Evolutionary conservation across 2,797 vertebrate genomes (phyloP).

Genomic region (Esox masquinongy): DNA sequence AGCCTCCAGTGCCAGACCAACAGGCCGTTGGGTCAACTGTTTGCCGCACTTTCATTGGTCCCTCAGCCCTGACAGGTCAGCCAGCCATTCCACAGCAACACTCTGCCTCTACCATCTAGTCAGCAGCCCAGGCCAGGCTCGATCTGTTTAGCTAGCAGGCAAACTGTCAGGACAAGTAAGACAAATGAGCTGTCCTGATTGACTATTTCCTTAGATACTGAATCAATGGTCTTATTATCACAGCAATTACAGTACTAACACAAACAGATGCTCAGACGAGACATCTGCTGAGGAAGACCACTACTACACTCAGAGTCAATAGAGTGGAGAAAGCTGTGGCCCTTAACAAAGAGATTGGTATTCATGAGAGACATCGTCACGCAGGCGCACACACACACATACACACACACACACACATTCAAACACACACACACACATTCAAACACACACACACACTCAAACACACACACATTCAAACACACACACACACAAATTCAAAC

Average conservation of each 20-base stretch:
- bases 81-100: conserved; percentile 40
- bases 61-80: conserved; percentile 69
- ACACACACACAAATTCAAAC: too few species aligned
- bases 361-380: conserved; percentile 40
- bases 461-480: conserved; percentile 9
- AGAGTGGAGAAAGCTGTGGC: conserved; percentile 72
- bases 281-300: conserved; percentile 83
- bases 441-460: neutral
- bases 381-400: conserved; percentile 10
- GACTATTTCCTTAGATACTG: conserved; percentile 91
- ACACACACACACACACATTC: neutral
- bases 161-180: conserved; percentile 90
- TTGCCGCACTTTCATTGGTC: conserved; percentile 72
- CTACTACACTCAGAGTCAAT: conserved; percentile 77
- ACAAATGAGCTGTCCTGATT: conserved; percentile 87
- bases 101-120: too few species aligned
- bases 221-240: conserved; percentile 95
- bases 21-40: conserved; percentile 65
- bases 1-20: too few species aligned
- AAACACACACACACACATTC: too few species aligned
- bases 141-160: conserved; percentile 83
- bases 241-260: conserved; percentile 90
- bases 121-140: conserved; percentile 67
- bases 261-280: conserved; percentile 88
- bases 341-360: conserved; percentile 75